These are phyloP conservation scores for Kryptopterus vitreolus DNA, from an alignment of 2,797 vertebrate species.

Conservation along the genomic window DNA sequence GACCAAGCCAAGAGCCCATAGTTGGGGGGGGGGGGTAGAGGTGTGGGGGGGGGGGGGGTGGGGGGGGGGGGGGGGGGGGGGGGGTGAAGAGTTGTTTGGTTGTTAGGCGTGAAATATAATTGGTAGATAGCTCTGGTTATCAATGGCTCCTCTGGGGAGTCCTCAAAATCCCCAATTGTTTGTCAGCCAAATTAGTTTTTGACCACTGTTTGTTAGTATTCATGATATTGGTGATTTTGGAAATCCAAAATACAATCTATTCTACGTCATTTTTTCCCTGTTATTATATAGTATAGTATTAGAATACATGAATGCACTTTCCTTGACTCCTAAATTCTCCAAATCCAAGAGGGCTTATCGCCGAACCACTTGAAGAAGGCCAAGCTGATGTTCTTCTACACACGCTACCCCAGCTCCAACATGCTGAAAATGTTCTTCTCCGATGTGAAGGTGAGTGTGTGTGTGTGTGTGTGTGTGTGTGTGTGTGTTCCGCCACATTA, in stretches of 20 bases:
- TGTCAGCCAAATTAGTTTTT: slow-evolving; percentile 74
- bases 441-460: slow-evolving; percentile 94
- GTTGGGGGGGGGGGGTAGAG: too few species aligned
- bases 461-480: slow-evolving; percentile 98
- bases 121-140: slow-evolving; percentile 80
- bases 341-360: slow-evolving; percentile 98
- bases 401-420: slow-evolving; percentile 97
- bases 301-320: slow-evolving; percentile 52
- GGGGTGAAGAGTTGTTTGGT: background rate
- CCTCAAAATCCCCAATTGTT: slow-evolving; percentile 77
- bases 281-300: background rate
- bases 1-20: background rate
- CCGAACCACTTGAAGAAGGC: slow-evolving; percentile 99
- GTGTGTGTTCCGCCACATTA: slow-evolving; percentile 51
- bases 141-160: slow-evolving; percentile 78
- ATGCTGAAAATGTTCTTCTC: slow-evolving; percentile 99
- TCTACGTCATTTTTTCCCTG: background rate
- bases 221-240: too few species aligned
- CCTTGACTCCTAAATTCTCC: slow-evolving; percentile 81
- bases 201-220: slow-evolving; percentile 64
- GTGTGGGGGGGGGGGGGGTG: background rate
- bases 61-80: background rate
- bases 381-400: slow-evolving; percentile 99
- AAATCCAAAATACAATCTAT: background rate
- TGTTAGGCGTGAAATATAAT: slow-evolving; percentile 74